phyloP scores from a whole-genome alignment of 2,797 vertebrate genomes.

The Rhinatrema bivittatum region DNA sequence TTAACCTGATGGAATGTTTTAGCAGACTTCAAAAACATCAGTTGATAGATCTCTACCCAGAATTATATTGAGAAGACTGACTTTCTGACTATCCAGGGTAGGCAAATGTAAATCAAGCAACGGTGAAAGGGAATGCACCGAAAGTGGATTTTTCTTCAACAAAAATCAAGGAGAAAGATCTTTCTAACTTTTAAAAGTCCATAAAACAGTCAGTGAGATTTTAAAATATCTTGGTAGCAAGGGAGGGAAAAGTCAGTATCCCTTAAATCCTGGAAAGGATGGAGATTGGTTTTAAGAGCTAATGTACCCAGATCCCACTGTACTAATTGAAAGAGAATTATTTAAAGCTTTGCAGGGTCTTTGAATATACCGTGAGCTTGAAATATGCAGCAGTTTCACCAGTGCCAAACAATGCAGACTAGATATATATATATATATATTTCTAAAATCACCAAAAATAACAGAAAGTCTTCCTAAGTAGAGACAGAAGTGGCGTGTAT shows the following conservation, averaged over 20 bases:
- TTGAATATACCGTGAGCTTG: slow-evolving; percentile 42
- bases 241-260: slow-evolving; percentile 18
- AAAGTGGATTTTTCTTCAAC: no score
- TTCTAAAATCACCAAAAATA: slow-evolving; percentile 47
- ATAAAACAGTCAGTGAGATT: slow-evolving; percentile 27
- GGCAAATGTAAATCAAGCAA: neutral
- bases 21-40: slow-evolving; percentile 45
- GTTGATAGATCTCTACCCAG: slow-evolving; percentile 37
- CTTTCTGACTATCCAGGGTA: slow-evolving; percentile 24
- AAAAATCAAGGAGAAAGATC: no score
- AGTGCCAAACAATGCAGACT: slow-evolving; percentile 40
- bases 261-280: no score
- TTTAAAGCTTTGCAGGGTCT: slow-evolving; percentile 59
- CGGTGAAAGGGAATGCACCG: no score
- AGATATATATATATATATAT: slow-evolving; percentile 42
- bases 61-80: slow-evolving; percentile 30
- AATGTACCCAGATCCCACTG: slow-evolving; percentile 39
- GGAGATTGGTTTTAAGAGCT: no score
- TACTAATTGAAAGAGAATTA: slow-evolving; percentile 60
- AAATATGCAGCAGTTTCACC: slow-evolving; percentile 35
- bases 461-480: slow-evolving; percentile 30
- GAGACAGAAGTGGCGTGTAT: slow-evolving; percentile 36
- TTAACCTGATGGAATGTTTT: slow-evolving; percentile 53
- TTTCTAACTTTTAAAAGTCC: no score
- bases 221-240: slow-evolving; percentile 35